These are phyloP conservation scores for Rapana venosa DNA, from an alignment of 2,888 invertebrate genomes.

Conservation along the genomic window DNA sequence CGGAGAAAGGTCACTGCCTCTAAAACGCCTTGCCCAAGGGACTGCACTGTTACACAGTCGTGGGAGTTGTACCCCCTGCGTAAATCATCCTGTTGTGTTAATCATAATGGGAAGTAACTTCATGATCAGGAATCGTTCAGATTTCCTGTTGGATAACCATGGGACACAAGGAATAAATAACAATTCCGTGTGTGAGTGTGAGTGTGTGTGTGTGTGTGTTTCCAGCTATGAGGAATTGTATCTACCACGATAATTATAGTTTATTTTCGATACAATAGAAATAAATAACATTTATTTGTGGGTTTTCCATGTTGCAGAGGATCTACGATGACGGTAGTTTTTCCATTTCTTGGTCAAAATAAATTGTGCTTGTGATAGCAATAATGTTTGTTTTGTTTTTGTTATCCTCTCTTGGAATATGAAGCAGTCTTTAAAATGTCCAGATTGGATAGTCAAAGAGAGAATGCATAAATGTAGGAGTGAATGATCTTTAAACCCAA, in stretches of 20 bases:
- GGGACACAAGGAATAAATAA: constrained; percentile 2
- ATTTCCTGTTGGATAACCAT: not conserved
- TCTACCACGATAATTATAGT: not conserved
- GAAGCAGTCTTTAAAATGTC: too few species aligned
- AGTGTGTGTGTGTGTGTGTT: not conserved
- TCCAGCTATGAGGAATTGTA: not conserved
- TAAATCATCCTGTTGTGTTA: not conserved
- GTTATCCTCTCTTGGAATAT: too few species aligned
- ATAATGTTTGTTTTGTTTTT: too few species aligned
- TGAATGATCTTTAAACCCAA: too few species aligned
- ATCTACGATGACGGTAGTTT: not conserved
- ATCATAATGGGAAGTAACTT: constrained; percentile 7
- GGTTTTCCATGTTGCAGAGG: too few species aligned
- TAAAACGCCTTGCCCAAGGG: not conserved
- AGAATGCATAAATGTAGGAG: too few species aligned
- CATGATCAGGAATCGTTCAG: not conserved
- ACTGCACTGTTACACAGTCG: constrained; percentile 3
- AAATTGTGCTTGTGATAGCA: too few species aligned
- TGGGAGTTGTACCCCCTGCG: not conserved
- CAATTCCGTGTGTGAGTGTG: not conserved
- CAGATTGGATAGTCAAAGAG: too few species aligned
- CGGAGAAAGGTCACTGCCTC: constrained; percentile 6
- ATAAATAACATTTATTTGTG: too few species aligned
- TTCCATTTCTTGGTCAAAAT: too few species aligned
- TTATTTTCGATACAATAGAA: not conserved